Evolutionary conservation across 2,888 invertebrate species (phyloP).

Genomic region (Drosophila kokeensis): DNA sequence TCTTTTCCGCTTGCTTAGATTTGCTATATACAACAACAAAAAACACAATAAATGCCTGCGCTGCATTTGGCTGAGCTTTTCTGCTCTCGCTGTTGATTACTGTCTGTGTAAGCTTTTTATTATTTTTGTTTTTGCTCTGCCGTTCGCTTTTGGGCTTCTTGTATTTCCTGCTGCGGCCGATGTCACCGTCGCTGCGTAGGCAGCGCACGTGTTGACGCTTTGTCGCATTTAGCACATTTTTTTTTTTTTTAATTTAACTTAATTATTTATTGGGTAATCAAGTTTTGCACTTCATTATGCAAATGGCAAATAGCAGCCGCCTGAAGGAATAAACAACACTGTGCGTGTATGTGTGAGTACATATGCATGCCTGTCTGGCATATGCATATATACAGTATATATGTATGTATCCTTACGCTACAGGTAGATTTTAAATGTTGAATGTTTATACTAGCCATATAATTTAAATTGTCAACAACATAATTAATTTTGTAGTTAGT

Average conservation of each 20-base stretch:
- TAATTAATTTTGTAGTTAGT: background rate
- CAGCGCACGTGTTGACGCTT: slow-evolving; percentile 65
- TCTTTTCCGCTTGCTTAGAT: slow-evolving; percentile 74
- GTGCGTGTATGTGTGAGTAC: slow-evolving; percentile 42
- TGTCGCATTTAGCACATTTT: slow-evolving; percentile 26
- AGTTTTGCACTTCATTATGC: slow-evolving; percentile 7
- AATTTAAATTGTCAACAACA: background rate
- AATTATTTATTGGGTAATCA: slow-evolving; percentile 44
- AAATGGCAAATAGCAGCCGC: background rate
- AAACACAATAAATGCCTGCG: slow-evolving; percentile 40
- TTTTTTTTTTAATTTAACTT: slow-evolving; percentile 1
- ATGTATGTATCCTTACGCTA: background rate
- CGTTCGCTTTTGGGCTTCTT: slow-evolving; percentile 58
- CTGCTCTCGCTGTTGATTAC: slow-evolving; percentile 16
- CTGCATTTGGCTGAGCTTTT: slow-evolving; percentile 59
- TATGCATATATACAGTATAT: too few relatives aligned
- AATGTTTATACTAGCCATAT: background rate
- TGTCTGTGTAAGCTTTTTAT: slow-evolving; percentile 19
- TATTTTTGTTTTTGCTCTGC: slow-evolving; percentile 15
- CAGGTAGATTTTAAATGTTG: background rate
- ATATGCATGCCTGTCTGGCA: slow-evolving; percentile 7
- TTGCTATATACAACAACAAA: slow-evolving; percentile 54
- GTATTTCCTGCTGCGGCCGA: slow-evolving; percentile 66
- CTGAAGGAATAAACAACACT: background rate
- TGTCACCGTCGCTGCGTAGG: slow-evolving; percentile 32